Evolutionary conservation across 2,888 invertebrate species (phyloP).

Genomic region (Chromoteleia sp.): DNA sequence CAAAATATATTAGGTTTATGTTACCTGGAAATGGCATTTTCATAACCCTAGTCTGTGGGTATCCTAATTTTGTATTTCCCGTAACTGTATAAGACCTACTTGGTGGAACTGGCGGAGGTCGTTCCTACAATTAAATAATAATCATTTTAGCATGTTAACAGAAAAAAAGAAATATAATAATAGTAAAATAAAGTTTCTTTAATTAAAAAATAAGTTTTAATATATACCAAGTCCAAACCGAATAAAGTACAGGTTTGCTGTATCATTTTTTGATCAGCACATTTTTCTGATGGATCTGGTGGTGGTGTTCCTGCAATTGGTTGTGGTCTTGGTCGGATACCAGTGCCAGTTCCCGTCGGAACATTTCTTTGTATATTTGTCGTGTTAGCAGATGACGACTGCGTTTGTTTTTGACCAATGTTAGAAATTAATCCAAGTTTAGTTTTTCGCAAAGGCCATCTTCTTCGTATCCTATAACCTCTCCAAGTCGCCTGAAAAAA

Average conservation of each 20-base stretch:
- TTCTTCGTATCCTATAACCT: conserved; percentile 90
- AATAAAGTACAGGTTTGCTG: conserved; percentile 96
- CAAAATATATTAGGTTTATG: neutral
- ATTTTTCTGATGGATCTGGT: conserved; percentile 93
- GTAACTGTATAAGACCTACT: conserved; percentile 95
- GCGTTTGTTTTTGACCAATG: conserved; percentile 80
- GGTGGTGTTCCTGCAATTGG: conserved; percentile 95
- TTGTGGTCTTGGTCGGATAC: conserved; percentile 92
- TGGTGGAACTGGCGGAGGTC: conserved; percentile 96
- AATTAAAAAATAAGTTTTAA: no score
- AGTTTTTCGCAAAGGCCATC: conserved; percentile 87
- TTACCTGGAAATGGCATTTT: conserved; percentile 93
- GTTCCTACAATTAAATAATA: conserved; percentile 90
- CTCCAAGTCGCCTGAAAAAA: conserved; percentile 90
- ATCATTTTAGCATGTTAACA: no score
- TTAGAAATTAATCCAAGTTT: conserved; percentile 75
- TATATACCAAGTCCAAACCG: conserved; percentile 92
- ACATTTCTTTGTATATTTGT: conserved; percentile 82
- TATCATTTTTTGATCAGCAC: conserved; percentile 93
- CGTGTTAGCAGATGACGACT: conserved; percentile 60
- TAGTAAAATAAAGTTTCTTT: no score
- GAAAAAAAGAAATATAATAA: neutral
- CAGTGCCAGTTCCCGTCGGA: conserved; percentile 81
- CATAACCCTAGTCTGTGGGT: conserved; percentile 96
- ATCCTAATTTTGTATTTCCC: conserved; percentile 95